Evolutionary conservation across 2,113 vertebrate genomes (phyloP), one percentile per base, ranked within the genome.

Genomic region (Paedocypris sp.): DNA sequence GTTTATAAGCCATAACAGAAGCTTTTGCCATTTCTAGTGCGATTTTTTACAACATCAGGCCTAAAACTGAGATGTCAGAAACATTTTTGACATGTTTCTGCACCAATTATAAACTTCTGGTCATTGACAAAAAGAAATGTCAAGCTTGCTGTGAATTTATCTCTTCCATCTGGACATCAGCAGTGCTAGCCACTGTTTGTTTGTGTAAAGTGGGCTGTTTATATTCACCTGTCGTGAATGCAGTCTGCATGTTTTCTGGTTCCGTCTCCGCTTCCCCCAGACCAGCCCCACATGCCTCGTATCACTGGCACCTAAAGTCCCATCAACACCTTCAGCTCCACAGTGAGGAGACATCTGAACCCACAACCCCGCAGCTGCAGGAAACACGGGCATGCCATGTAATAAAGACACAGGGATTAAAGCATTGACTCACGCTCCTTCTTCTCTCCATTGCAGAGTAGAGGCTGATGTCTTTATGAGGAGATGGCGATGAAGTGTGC

Each of bases 381-480:
- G 48, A 54, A 61, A 47, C 41, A 64, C 48, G 63, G 58, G 52
- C 62, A 36, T 64, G 36, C 25, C 41, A 65, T 62, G 62, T 42
- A 71, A 66, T 63, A 63, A 68, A 69, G 72, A 66, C 54, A 52
- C 63, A 60, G 56, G 33, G 60, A 69, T 67, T 74, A 66, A 63
- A 64, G 31, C 65, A 61, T 36, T 62, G 52, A 58, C 54, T 68
- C 58, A 60, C 62, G 45, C 47, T 50, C 33, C 47, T 68, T 41
- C 33, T 13, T 42, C 20, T 41, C 32, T 32, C 43, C 20, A 20
- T 60, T n/a, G n/a, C 52, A 18, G 48, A 42, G 39, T 20, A 12
- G 52, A 66, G 46, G 28, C 33, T 59, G 54, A 67, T 67, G 71
- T 66, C 71, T 73, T 51, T 49, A 56, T 73, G 67, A 60, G 46